A percentile compares a stretch with the other conserved stretches of the same genome.
Conservation (phyloP, 2,888 invertebrate genomes). For the Oegoconia quadripuncta region DNA sequence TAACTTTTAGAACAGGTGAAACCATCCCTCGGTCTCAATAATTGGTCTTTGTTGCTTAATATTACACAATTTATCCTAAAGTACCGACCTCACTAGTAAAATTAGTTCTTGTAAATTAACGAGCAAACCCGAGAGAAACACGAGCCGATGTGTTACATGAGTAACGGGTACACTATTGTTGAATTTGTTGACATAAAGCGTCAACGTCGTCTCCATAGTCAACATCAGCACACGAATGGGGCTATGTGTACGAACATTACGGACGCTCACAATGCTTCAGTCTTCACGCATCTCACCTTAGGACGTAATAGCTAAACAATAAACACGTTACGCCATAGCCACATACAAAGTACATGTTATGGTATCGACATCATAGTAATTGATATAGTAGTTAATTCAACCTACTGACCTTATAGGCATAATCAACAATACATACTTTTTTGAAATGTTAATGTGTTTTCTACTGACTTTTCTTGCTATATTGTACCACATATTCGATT, state of each 20-base stretch:
- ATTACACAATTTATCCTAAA: no score
- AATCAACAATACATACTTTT: no score
- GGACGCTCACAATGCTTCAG: slow-evolving; percentile 1
- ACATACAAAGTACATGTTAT: background rate
- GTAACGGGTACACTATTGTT: slow-evolving; percentile 22
- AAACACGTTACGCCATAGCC: slow-evolving; percentile 5
- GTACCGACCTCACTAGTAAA: no score
- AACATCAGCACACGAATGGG: background rate
- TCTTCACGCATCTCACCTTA: background rate
- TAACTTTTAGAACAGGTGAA: no score
- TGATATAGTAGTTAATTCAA: background rate
- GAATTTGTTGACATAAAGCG: slow-evolving; percentile 17
- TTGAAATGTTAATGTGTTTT: no score
- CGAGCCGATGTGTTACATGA: slow-evolving; percentile 15
- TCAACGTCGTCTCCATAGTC: slow-evolving; percentile 9
- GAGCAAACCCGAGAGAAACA: slow-evolving; percentile 20
- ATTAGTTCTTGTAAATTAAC: no score
- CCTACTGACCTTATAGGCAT: background rate
- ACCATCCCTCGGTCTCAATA: no score
- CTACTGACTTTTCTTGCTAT: no score
- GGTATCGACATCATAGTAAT: background rate
- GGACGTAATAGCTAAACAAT: slow-evolving; percentile 6
- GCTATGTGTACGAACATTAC: background rate
- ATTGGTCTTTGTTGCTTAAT: no score
- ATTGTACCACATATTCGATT: no score